A percentile compares a stretch with the other conserved stretches of the same genome.
Conservation (phyloP, 2,888 invertebrate species). For the Euphydryas editha region DNA sequence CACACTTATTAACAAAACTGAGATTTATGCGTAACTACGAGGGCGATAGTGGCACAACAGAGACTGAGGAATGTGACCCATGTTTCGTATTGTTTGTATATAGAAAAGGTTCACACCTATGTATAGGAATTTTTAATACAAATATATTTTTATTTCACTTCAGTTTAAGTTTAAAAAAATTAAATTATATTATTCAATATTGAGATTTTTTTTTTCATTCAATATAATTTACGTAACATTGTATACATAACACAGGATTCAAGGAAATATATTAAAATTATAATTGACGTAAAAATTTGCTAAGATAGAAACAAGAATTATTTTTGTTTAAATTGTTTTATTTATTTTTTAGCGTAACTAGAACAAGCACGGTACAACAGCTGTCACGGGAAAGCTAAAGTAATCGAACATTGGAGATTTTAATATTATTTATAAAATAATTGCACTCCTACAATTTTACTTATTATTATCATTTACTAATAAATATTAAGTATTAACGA, state of each 20-base stretch:
- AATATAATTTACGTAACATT: too few species aligned
- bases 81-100: constrained; percentile 48
- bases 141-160: neutral
- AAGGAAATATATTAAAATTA: too few species aligned
- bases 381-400: neutral
- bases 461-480: neutral
- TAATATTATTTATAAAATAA: neutral
- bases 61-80: constrained; percentile 75
- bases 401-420: neutral
- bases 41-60: constrained; percentile 74
- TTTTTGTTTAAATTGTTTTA: constrained; percentile 1
- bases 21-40: constrained; percentile 75
- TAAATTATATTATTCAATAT: too few species aligned
- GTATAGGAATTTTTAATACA: neutral
- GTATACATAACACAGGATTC: too few species aligned
- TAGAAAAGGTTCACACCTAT: constrained; percentile 3
- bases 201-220: too few species aligned
- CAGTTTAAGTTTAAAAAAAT: too few species aligned
- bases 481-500: neutral
- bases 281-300: too few species aligned
- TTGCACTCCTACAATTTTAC: neutral
- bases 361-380: neutral
- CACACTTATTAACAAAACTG: constrained; percentile 77
- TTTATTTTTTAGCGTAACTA: neutral
- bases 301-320: neutral